A percentile compares a stretch with the other conserved stretches of the same genome.
Conservation (phyloP, 1,140 invertebrate genomes). For the Caenorhabditis tropicalis region DNA sequence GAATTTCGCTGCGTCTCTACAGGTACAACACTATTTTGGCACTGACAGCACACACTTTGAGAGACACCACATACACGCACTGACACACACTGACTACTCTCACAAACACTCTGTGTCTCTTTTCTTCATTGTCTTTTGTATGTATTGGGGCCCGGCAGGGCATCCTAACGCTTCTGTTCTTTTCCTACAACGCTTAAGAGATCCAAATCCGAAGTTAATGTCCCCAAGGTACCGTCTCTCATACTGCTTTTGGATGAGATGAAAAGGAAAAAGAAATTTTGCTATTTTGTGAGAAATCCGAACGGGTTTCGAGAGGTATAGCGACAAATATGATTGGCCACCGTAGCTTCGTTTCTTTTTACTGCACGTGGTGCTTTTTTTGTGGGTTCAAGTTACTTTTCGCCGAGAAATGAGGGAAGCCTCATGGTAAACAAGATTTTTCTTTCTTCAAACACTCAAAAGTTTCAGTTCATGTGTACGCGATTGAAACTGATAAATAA, state of each 20-base stretch:
- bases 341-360: neutral
- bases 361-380: neutral
- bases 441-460: slow-evolving; percentile 18
- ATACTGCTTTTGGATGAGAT: no score
- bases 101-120: slow-evolving; percentile 28
- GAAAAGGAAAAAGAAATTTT: no score
- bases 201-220: neutral
- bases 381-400: slow-evolving; percentile 9
- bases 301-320: neutral
- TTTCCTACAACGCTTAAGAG: neutral
- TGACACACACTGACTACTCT: slow-evolving; percentile 35
- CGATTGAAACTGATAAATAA: neutral
- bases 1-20: slow-evolving; percentile 29
- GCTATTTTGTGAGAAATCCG: neutral
- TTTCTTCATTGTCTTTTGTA: slow-evolving; percentile 43
- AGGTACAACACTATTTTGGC: slow-evolving; percentile 16
- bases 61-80: slow-evolving; percentile 38
- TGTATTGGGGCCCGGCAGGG: slow-evolving; percentile 15
- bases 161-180: slow-evolving; percentile 3
- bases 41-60: slow-evolving; percentile 21
- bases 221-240: neutral
- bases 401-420: neutral
- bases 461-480: neutral
- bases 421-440: neutral
- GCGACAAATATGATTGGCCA: neutral